These are phyloP conservation scores for Monochamus alternatus DNA, from an alignment of 2,888 invertebrate genomes.

Conservation along the genomic window DNA sequence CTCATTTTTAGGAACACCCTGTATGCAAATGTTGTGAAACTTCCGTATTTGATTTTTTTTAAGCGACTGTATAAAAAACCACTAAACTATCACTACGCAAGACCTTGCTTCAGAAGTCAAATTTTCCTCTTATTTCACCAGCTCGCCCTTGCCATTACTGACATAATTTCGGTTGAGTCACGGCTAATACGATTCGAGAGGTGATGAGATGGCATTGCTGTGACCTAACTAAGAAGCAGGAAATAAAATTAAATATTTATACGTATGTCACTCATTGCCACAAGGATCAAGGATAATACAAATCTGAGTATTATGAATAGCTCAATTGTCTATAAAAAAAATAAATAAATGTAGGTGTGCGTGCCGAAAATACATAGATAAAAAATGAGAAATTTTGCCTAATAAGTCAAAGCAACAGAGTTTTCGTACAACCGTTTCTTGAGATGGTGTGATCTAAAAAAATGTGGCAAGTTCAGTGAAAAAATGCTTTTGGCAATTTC, in stretches of 20 bases:
- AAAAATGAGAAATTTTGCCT: too few species aligned
- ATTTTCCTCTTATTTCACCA: constrained; percentile 13
- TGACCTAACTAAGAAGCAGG: constrained; percentile 2
- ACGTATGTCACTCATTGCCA: background rate
- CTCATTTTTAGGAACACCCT: too few species aligned
- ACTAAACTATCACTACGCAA: constrained; percentile 1
- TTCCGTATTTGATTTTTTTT: background rate
- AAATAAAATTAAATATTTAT: constrained; percentile 3
- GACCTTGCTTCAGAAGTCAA: background rate
- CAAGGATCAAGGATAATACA: background rate
- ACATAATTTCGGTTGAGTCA: constrained; percentile 25
- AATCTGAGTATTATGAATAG: too few species aligned
- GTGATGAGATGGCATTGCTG: constrained; percentile 17
- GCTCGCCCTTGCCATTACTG: constrained; percentile 17
- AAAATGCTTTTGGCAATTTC: too few species aligned
- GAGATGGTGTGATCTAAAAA: too few species aligned
- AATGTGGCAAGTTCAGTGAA: too few species aligned
- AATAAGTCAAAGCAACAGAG: too few species aligned
- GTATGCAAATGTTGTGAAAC: background rate
- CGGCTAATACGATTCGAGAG: background rate
- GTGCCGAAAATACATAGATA: too few species aligned
- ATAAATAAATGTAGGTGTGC: background rate
- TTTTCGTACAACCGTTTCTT: too few species aligned
- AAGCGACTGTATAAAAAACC: background rate
- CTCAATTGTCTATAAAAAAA: background rate